Evolutionary conservation across 92 coral and sea anemone genomes (phyloP), one percentile per base, ranked within the genome.

Genomic region (Galaxea fascicularis): DNA sequence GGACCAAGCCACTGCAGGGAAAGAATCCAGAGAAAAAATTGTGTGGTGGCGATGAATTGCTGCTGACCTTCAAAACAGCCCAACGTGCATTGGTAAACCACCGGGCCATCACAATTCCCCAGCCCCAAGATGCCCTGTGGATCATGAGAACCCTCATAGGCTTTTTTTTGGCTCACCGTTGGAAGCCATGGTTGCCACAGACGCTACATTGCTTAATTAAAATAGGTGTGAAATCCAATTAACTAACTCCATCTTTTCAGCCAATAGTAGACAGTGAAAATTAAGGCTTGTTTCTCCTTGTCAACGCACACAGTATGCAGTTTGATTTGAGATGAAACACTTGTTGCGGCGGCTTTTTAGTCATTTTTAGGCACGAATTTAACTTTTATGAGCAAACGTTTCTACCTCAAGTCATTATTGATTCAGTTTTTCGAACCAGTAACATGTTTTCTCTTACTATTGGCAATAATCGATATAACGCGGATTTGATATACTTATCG

Each of bases 51-150:
- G 87, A 76, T 15, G 28, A 29, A 21, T 53, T 85, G 47, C 85
- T 45, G 27, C 66, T 24, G 60, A 47, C 51, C 65, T 85, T 85
- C 39, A n/a, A n/a, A n/a, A n/a, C n/a, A n/a, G n/a, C n/a, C n/a
- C n/a, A n/a, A n/a, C n/a, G n/a, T n/a, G n/a, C 87, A 6, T 54
- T 60, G 15, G 4, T 1, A 8, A n/a, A 56, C 72, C 16, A 57
- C 54, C n/a, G 25, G 59, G 41, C 88, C 86, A 87, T 71, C 67
- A 31, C 73, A 4, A 57, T 86, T 10, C 90, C 90, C 51, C 57
- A 53, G 49, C 73, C n/a, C n/a, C n/a, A n/a, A n/a, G n/a, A n/a
- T n/a, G n/a, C n/a, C n/a, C n/a, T n/a, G n/a, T n/a, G n/a, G n/a
- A n/a, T n/a, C 41, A 35, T 35, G 41, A 2, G 41, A 35, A 35